A percentile compares a stretch with the other conserved stretches of the same genome.
phyloP scores from a whole-genome alignment of 2,797 vertebrate species.

The Sebastes cheni region DNA sequence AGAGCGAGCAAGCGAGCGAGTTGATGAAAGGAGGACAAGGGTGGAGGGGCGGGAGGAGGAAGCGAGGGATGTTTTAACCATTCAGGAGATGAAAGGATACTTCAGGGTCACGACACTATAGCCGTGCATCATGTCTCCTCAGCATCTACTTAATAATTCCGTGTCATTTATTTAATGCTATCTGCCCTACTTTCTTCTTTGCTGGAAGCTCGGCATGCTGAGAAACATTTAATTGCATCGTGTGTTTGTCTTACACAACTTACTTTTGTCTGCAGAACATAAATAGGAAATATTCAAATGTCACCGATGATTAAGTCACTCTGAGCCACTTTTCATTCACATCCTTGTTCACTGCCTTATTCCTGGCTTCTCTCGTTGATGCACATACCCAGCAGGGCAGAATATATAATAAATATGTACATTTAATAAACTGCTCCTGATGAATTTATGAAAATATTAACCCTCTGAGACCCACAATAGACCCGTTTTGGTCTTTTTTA shows the following conservation, averaged over 20 bases:
- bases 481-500: no score
- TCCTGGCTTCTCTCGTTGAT: not conserved
- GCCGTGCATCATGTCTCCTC: constrained; percentile 22
- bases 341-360: not conserved
- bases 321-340: not conserved
- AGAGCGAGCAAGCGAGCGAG: not conserved
- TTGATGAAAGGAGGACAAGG: constrained; percentile 25
- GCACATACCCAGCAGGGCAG: not conserved
- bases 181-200: constrained; percentile 35
- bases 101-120: constrained; percentile 44
- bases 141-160: constrained; percentile 59
- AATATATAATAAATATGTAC: not conserved
- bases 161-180: constrained; percentile 50
- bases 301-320: constrained; percentile 4
- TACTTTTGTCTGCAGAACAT: constrained; percentile 7
- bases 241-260: constrained; percentile 3
- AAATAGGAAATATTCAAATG: constrained; percentile 20
- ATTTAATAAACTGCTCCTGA: not conserved
- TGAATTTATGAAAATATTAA: not conserved
- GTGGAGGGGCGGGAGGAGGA: constrained; percentile 23
- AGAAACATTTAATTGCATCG: constrained; percentile 2
- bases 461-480: no score
- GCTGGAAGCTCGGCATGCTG: not conserved
- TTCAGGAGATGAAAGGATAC: constrained; percentile 61
- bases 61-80: constrained; percentile 39